Evolutionary conservation across 2,888 invertebrate genomes (phyloP).

Genomic region (Drosophila lacicola): DNA sequence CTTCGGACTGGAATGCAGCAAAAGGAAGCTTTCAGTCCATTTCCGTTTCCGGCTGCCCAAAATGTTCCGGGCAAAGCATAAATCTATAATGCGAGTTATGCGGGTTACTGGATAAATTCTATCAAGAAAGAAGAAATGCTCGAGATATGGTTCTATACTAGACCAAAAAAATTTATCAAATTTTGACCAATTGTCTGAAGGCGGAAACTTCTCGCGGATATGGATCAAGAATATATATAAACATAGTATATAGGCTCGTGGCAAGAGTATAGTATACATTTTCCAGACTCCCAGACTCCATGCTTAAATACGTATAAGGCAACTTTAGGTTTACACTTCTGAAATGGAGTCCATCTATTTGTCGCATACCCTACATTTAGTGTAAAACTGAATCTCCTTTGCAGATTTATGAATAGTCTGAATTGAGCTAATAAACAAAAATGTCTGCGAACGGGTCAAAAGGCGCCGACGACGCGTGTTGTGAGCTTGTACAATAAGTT

Average conservation of each 20-base stretch:
- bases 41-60: slow-evolving; percentile 46
- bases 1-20: slow-evolving; percentile 22
- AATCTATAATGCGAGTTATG: slow-evolving; percentile 7
- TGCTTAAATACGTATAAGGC: too few relatives aligned
- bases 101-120: not conserved
- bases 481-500: slow-evolving; percentile 35
- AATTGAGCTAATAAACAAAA: slow-evolving; percentile 7
- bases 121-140: too few relatives aligned
- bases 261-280: too few relatives aligned
- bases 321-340: not conserved
- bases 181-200: too few relatives aligned
- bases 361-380: not conserved
- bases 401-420: not conserved
- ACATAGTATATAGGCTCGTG: too few relatives aligned
- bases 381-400: not conserved
- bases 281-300: too few relatives aligned
- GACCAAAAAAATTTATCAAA: too few relatives aligned
- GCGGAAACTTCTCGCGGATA: too few relatives aligned
- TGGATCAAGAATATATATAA: too few relatives aligned
- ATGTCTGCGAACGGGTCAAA: slow-evolving; percentile 34
- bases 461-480: slow-evolving; percentile 50
- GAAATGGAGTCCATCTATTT: not conserved
- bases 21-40: slow-evolving; percentile 27
- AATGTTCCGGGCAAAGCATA: slow-evolving; percentile 19
- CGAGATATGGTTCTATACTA: too few relatives aligned